These are phyloP conservation scores for Drosophila rellima DNA, from an alignment of 2,888 invertebrate genomes.

Conservation along the genomic window DNA sequence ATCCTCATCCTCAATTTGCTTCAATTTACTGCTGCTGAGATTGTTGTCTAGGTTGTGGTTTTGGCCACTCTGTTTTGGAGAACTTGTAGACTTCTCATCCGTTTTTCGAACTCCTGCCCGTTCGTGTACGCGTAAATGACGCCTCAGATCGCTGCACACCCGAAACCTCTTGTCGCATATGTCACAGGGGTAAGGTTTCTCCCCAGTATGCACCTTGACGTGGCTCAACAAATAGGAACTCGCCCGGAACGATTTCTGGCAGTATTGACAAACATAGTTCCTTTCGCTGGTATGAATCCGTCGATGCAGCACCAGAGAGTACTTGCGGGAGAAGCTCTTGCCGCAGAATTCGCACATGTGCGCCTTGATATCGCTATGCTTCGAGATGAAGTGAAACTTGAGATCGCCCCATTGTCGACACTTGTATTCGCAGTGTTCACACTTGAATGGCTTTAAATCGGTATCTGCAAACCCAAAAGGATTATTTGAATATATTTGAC, in stretches of 20 bases:
- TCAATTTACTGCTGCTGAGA: constrained; percentile 27
- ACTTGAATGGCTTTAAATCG: constrained; percentile 94
- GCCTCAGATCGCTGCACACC: constrained; percentile 92
- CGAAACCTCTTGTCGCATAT: constrained; percentile 93
- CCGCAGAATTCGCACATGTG: constrained; percentile 96
- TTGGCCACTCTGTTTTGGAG: constrained; percentile 2
- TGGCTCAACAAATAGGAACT: constrained; percentile 94
- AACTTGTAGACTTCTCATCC: constrained; percentile 56
- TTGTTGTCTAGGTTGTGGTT: background rate
- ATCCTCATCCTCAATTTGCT: constrained; percentile 52
- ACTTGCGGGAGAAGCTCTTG: constrained; percentile 94
- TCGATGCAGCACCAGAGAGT: constrained; percentile 93
- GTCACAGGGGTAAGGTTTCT: constrained; percentile 91
- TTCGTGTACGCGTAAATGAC: constrained; percentile 91
- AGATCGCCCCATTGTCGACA: constrained; percentile 96
- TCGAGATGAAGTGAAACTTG: constrained; percentile 93
- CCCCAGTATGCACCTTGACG: constrained; percentile 94
- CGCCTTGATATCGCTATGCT: constrained; percentile 92
- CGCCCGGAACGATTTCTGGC: constrained; percentile 93
- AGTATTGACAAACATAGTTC: constrained; percentile 94
- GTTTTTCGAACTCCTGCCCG: constrained; percentile 64
- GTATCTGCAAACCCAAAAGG: constrained; percentile 86
- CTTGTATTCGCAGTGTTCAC: constrained; percentile 90
- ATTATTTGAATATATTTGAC: background rate
- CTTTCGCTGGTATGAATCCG: constrained; percentile 95